phyloP scores from a whole-genome alignment of 2,888 invertebrate species.

The Drosophila paramelanica region DNA sequence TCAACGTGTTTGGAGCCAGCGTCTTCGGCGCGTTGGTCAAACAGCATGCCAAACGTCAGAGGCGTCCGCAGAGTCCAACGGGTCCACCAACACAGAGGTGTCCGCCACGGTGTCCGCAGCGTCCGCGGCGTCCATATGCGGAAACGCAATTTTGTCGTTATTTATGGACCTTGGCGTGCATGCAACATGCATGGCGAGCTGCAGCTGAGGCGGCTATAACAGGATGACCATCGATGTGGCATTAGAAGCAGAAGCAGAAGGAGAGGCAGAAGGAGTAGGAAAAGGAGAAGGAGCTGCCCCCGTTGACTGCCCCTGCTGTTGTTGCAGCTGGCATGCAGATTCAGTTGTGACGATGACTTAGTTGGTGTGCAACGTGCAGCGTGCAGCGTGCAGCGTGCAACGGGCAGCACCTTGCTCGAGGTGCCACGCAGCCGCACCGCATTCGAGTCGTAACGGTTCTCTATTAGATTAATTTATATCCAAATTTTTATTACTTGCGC shows the following conservation, averaged over 20 bases:
- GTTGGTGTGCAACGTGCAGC: constrained; percentile 59
- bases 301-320: constrained; percentile 5
- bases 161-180: constrained; percentile 82
- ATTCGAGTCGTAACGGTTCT: constrained; percentile 78
- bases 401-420: constrained; percentile 72
- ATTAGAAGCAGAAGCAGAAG: constrained; percentile 32
- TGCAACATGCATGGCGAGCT: constrained; percentile 71
- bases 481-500: constrained; percentile 83
- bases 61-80: constrained; percentile 24
- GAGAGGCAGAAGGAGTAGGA: constrained; percentile 24
- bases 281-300: constrained; percentile 15
- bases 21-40: constrained; percentile 53
- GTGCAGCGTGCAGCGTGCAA: constrained; percentile 20
- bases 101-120: constrained; percentile 13
- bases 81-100: not conserved
- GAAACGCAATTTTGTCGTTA: constrained; percentile 84
- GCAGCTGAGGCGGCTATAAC: constrained; percentile 59
- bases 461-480: constrained; percentile 83
- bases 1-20: constrained; percentile 38
- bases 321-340: constrained; percentile 52
- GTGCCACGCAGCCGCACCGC: constrained; percentile 47
- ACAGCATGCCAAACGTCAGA: constrained; percentile 68
- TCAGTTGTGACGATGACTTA: constrained; percentile 74
- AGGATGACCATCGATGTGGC: constrained; percentile 67
- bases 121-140: constrained; percentile 68